These are phyloP conservation scores for Ctenopoma multispine DNA, from an alignment of 2,797 vertebrate species.

Conservation along the genomic window DNA sequence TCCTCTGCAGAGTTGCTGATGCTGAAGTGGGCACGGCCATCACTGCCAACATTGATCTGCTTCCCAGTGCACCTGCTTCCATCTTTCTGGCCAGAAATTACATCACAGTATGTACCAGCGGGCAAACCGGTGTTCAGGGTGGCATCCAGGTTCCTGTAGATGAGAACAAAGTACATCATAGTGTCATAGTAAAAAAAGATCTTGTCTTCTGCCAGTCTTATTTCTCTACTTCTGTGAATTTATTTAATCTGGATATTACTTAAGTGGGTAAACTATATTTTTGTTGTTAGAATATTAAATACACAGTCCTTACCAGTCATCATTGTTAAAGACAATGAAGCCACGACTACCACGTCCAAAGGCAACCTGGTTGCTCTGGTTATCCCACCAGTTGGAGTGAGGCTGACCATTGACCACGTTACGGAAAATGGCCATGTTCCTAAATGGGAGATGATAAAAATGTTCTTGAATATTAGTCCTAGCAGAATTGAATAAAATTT, in stretches of 20 bases:
- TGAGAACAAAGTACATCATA: not conserved
- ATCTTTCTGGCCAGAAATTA: conserved; percentile 93
- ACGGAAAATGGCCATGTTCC: conserved; percentile 96
- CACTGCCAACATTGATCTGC: conserved; percentile 80
- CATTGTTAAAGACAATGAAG: conserved; percentile 96
- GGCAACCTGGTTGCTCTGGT: conserved; percentile 91
- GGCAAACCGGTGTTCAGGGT: conserved; percentile 89
- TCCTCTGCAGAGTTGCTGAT: too few relatives aligned
- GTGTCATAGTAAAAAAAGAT: not conserved
- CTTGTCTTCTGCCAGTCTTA: not conserved
- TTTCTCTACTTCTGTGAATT: not conserved
- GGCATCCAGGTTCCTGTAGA: conserved; percentile 83
- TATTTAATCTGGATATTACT: not conserved
- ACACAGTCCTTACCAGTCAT: conserved; percentile 88
- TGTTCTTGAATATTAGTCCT: too few relatives aligned
- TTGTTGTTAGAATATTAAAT: not conserved
- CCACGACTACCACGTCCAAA: conserved; percentile 92
- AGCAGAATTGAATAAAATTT: not conserved
- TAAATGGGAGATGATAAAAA: conserved; percentile 57
- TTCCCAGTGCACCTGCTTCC: conserved; percentile 85
- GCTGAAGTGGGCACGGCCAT: too few relatives aligned
- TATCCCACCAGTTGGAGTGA: conserved; percentile 96
- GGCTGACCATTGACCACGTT: conserved; percentile 89
- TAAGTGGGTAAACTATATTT: too few relatives aligned
- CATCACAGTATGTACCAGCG: conserved; percentile 91